phyloP scores from a whole-genome alignment of 92 coral and sea anemone genomes.

The Epizoanthus ramosus region DNA sequence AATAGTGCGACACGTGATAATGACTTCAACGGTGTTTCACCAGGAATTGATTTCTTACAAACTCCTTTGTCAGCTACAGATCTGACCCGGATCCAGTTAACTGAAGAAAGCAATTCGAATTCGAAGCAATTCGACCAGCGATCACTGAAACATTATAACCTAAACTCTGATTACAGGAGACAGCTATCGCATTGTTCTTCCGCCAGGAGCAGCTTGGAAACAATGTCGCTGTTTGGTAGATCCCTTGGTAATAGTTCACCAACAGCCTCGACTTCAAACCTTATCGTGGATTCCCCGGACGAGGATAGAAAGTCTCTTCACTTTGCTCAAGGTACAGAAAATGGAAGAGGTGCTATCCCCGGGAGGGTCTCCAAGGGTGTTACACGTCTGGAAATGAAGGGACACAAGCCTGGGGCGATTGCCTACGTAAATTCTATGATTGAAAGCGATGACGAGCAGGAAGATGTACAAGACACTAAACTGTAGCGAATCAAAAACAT shows the following conservation, averaged over 20 bases:
- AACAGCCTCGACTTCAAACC: slow-evolving; percentile 7
- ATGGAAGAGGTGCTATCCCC: background rate
- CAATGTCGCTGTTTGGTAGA: background rate
- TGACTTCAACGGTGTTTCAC: background rate
- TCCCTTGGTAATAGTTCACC: slow-evolving; percentile 13
- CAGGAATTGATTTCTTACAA: background rate
- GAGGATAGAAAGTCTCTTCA: background rate
- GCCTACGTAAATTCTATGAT: slow-evolving; percentile 5
- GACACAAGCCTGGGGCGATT: background rate
- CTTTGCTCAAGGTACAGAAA: background rate
- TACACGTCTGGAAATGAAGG: background rate
- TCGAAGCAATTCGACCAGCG: background rate
- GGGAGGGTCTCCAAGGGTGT: background rate
- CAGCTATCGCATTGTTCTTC: background rate
- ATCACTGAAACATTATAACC: background rate
- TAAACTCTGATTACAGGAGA: background rate
- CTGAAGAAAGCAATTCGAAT: background rate
- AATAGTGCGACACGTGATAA: background rate
- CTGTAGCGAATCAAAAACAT: background rate
- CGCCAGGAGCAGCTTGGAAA: background rate
- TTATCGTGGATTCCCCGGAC: background rate
- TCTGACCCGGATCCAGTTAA: background rate
- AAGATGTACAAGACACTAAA: slow-evolving; percentile 5
- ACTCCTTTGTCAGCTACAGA: background rate
- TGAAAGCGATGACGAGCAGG: background rate